Evolutionary conservation across 2,888 invertebrate genomes (phyloP).

Genomic region (Noctua janthina): DNA sequence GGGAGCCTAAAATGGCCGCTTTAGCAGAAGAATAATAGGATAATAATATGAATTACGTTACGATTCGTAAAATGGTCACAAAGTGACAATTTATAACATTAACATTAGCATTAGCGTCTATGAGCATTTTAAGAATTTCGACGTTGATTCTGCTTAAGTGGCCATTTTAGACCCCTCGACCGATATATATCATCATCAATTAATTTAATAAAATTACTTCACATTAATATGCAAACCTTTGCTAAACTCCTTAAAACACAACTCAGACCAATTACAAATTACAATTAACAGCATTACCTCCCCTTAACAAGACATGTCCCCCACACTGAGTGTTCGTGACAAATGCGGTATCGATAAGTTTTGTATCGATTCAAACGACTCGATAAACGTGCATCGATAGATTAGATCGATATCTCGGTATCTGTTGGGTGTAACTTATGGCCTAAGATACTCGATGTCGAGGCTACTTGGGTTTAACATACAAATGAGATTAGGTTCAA

Average conservation of each 20-base stretch:
- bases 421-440: slow-evolving; percentile 78
- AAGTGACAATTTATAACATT: too few relatives aligned
- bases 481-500: slow-evolving; percentile 68
- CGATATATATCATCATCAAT: too few relatives aligned
- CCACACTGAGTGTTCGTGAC: slow-evolving; percentile 82
- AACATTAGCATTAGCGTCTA: too few relatives aligned
- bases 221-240: not conserved
- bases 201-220: too few relatives aligned
- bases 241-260: slow-evolving; percentile 3
- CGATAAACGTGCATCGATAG: slow-evolving; percentile 86
- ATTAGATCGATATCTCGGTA: slow-evolving; percentile 85
- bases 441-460: slow-evolving; percentile 70
- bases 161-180: too few relatives aligned
- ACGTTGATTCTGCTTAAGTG: too few relatives aligned
- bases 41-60: too few relatives aligned
- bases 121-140: too few relatives aligned
- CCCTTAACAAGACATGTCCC: slow-evolving; percentile 67
- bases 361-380: slow-evolving; percentile 81
- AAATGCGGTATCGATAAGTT: slow-evolving; percentile 84
- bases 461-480: slow-evolving; percentile 65
- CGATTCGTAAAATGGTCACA: too few relatives aligned
- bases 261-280: slow-evolving; percentile 44
- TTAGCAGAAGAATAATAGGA: too few relatives aligned
- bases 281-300: slow-evolving; percentile 53
- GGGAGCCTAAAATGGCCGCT: too few relatives aligned